phyloP scores from a whole-genome alignment of 2,797 vertebrate genomes.

The Brachymystax lenok region DNA sequence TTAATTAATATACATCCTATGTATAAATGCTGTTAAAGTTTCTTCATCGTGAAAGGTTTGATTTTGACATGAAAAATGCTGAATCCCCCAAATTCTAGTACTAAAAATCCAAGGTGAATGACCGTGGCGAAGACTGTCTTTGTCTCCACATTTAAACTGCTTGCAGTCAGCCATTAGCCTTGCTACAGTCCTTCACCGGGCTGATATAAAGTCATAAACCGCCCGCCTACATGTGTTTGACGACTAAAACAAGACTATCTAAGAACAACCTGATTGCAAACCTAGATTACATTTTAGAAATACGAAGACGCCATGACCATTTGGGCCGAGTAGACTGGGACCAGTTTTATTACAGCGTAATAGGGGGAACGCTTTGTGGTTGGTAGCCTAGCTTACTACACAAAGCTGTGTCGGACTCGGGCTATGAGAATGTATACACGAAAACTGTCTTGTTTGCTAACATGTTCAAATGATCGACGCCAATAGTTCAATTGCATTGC shows the following conservation, averaged over 20 bases:
- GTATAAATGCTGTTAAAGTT: slow-evolving; percentile 12
- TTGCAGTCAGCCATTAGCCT: slow-evolving; percentile 76
- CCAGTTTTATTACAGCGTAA: slow-evolving; percentile 9
- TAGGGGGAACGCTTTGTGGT: slow-evolving; percentile 14
- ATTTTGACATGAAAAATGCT: slow-evolving; percentile 17
- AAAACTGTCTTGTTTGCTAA: slow-evolving; percentile 7
- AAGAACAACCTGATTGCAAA: background rate
- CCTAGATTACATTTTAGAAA: background rate
- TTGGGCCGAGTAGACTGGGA: background rate
- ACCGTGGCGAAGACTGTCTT: slow-evolving; percentile 72
- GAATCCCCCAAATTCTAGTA: slow-evolving; percentile 23
- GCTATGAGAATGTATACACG: slow-evolving; percentile 1
- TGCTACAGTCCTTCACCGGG: slow-evolving; percentile 57
- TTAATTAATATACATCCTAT: background rate
- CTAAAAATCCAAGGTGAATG: slow-evolving; percentile 65
- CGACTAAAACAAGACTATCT: slow-evolving; percentile 17
- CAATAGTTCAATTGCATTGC: slow-evolving; percentile 39
- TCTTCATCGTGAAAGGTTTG: slow-evolving; percentile 27
- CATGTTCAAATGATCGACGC: slow-evolving; percentile 32
- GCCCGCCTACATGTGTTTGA: slow-evolving; percentile 23
- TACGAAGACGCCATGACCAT: background rate
- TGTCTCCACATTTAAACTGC: slow-evolving; percentile 74
- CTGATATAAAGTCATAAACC: slow-evolving; percentile 46
- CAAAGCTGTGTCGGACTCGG: slow-evolving; percentile 33
- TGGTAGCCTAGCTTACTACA: slow-evolving; percentile 22